Evolutionary conservation across 2,797 vertebrate genomes (phyloP).

Genomic region (Liparis tanakae): DNA sequence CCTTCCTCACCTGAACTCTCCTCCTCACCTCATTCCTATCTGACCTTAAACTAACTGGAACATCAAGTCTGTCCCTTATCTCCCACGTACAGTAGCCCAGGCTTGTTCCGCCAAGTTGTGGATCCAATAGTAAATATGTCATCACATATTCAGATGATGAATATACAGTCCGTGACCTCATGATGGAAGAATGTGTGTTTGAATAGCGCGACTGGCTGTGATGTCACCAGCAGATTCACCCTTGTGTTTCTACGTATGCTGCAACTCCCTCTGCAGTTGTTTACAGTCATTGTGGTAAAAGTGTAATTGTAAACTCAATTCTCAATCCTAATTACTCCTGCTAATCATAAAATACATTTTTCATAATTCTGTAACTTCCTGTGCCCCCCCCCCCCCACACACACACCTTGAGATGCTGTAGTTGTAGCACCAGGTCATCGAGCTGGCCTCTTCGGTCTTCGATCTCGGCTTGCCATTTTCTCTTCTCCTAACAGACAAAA

Average conservation of each 20-base stretch:
- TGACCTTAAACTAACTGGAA: conserved; percentile 7
- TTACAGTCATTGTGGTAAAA: not conserved
- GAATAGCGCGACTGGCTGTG: too few species aligned
- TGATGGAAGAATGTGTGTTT: not conserved
- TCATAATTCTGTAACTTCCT: not conserved
- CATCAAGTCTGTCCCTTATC: not conserved
- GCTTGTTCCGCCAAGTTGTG: not conserved
- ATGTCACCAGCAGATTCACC: too few species aligned
- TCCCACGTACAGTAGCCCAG: conserved; percentile 5
- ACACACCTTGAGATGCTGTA: conserved; percentile 97
- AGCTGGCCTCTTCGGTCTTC: conserved; percentile 95
- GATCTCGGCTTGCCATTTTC: conserved; percentile 96
- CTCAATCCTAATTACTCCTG: not conserved
- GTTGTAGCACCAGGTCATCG: conserved; percentile 94
- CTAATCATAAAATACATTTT: not conserved
- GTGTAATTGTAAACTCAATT: not conserved
- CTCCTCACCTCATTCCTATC: conserved; percentile 3
- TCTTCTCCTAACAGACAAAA: conserved; percentile 87
- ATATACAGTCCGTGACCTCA: not conserved
- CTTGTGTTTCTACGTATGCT: not conserved
- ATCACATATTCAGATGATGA: not conserved
- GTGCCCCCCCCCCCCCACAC: conserved; percentile 12
- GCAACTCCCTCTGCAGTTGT: not conserved
- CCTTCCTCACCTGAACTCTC: conserved; percentile 7
- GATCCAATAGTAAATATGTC: not conserved